Evolutionary conservation across 2,797 vertebrate genomes (phyloP).

Genomic region (Rhynchonycteris naso): DNA sequence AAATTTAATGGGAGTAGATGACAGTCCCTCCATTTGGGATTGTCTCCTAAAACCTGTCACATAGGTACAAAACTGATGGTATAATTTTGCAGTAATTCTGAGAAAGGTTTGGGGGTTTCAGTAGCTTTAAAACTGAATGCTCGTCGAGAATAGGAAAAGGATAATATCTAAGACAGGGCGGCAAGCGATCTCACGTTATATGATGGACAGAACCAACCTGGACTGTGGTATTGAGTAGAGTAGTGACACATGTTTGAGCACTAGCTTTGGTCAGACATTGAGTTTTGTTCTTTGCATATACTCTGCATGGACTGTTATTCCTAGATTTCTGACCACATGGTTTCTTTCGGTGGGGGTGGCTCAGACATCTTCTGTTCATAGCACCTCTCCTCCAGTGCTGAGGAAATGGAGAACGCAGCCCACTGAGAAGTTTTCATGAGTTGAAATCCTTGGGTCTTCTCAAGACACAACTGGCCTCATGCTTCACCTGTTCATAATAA

Average conservation of each 20-base stretch:
- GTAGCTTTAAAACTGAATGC: not conserved
- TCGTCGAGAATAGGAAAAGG: not conserved
- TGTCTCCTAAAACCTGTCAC: not conserved
- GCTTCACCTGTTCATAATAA: not conserved
- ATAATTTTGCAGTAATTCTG: not conserved
- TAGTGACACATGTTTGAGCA: not conserved
- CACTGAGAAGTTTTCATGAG: not conserved
- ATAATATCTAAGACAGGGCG: no score
- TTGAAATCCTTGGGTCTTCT: not conserved
- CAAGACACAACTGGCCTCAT: not conserved
- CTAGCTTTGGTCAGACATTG: not conserved
- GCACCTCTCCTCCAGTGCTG: not conserved
- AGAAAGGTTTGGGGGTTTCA: not conserved
- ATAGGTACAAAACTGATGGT: not conserved
- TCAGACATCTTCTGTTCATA: no score
- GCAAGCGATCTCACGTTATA: not conserved
- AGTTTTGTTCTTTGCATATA: not conserved
- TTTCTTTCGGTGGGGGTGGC: not conserved
- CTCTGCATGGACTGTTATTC: not conserved
- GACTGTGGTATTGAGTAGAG: fast-evolving
- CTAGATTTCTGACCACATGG: not conserved
- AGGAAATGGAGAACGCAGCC: not conserved
- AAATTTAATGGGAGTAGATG: not conserved
- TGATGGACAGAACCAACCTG: not conserved
- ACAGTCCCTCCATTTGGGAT: not conserved